Conservation (phyloP, 2,888 invertebrate species). For the Drymonia ruficornis region DNA sequence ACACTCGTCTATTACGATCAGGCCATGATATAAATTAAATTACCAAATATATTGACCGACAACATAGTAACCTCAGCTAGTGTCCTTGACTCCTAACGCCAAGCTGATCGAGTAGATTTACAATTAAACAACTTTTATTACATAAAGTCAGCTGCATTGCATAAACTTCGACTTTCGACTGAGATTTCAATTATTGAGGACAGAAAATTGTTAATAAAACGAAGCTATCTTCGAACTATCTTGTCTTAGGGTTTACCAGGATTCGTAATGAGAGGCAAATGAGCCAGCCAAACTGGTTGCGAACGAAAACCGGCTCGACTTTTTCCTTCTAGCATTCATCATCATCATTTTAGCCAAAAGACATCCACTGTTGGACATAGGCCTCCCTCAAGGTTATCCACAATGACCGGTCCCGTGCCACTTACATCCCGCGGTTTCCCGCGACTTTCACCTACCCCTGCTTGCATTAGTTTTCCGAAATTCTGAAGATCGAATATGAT, state of each 20-base stretch:
- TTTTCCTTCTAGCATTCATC: too few relatives aligned
- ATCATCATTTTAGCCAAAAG: too few relatives aligned
- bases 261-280: background rate
- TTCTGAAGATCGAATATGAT: too few relatives aligned
- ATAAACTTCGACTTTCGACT: background rate
- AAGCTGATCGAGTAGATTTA: background rate
- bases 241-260: background rate
- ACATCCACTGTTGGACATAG: too few relatives aligned
- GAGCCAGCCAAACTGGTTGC: background rate
- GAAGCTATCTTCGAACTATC: background rate
- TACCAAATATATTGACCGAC: constrained; percentile 16
- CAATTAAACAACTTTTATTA: background rate
- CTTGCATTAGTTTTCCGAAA: too few relatives aligned
- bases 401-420: too few relatives aligned
- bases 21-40: constrained; percentile 22
- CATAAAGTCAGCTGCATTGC: background rate
- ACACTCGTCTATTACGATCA: constrained; percentile 9
- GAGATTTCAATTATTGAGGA: background rate
- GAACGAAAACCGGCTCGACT: background rate
- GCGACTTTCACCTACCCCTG: too few relatives aligned
- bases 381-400: too few relatives aligned
- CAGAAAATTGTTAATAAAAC: background rate
- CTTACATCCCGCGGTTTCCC: too few relatives aligned
- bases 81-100: constrained; percentile 22
- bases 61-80: constrained; percentile 10